A percentile compares a stretch with the other conserved stretches of the same genome.
Evolutionary conservation across 92 coral and sea anemone genomes (phyloP).

Genomic region (Porites lobata): DNA sequence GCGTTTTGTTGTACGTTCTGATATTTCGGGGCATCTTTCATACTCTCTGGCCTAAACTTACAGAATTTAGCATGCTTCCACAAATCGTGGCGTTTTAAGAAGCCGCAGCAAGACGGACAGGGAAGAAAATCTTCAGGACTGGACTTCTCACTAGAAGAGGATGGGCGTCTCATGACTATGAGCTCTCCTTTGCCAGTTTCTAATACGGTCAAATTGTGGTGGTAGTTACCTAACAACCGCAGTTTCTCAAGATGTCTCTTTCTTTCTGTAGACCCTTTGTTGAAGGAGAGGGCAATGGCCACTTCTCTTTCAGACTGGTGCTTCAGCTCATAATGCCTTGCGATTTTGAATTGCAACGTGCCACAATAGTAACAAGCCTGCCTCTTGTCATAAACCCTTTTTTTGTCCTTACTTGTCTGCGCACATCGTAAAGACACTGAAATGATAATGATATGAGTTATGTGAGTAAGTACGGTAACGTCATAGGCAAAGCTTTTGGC

Average conservation of each 20-base stretch:
- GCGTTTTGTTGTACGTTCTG: constrained; percentile 29
- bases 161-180: constrained; percentile 25
- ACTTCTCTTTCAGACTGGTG: constrained; percentile 45
- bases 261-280: constrained; percentile 40
- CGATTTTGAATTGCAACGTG: constrained; percentile 41
- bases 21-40: constrained; percentile 3
- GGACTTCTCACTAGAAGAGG: neutral
- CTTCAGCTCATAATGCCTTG: constrained; percentile 36
- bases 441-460: no score
- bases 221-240: constrained; percentile 31
- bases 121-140: constrained; percentile 49
- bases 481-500: no score
- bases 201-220: constrained; percentile 33
- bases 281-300: constrained; percentile 29
- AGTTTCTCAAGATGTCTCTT: constrained; percentile 44
- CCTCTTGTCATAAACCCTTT: constrained; percentile 59
- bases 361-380: constrained; percentile 61
- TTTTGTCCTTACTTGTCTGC: neutral
- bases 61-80: constrained; percentile 61
- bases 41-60: neutral
- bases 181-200: constrained; percentile 38
- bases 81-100: constrained; percentile 21
- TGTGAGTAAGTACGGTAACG: no score
- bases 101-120: constrained; percentile 48
- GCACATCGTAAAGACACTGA: no score